Base-by-base conservation (phyloP, 2,113 vertebrate genomes). In the Corythoichthys haematopterus region DNA sequence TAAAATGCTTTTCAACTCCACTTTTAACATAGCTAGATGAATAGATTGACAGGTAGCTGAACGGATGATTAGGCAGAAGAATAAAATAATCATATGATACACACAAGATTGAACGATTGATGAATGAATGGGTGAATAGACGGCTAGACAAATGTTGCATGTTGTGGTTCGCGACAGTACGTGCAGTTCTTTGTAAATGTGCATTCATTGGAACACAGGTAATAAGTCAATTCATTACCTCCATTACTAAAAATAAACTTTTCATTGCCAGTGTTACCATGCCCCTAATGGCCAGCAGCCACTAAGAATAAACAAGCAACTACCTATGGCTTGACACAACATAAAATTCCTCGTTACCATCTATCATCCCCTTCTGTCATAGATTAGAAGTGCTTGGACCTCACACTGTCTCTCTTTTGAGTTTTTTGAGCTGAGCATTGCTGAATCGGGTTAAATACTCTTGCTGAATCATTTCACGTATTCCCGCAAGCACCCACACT, bases 381-480 rank as follows among this genome's bases (percentile, higher is more conserved):
- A 78, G 75, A 83, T 84, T 82, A 79, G 68, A 79, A 69, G 65
- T 65, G 48, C 69, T 75, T 74, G 81, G 81, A 80, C 48, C 57
- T 36, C 59, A 73, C 58, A 61, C 43, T 65, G 71, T 75, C 64
- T 86, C 80, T 72, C 72, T 82, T 71, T 58, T 60, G 72, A 67
- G 66, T 60, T 69, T 70, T 83, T 35, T 80, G 72, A 85, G 78
- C 69, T 3, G 14, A 63, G 74, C 72, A 61, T 57, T 75, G 79
- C 80, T 82, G 81, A 83, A 78, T 82, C 78, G 80, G 81, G 82
- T 84, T 73, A 71, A 43, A 78, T 83, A 76, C 75, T 81, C 74
- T 16, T 72, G 43, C 72, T 62, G 48, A 72, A 75, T 59, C 72
- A 62, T 80, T 82, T 80, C 72, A 50, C 81, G 66, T 69, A 58